Evolutionary conservation across 2,888 invertebrate species (phyloP).

Genomic region (Melanargia galathea): DNA sequence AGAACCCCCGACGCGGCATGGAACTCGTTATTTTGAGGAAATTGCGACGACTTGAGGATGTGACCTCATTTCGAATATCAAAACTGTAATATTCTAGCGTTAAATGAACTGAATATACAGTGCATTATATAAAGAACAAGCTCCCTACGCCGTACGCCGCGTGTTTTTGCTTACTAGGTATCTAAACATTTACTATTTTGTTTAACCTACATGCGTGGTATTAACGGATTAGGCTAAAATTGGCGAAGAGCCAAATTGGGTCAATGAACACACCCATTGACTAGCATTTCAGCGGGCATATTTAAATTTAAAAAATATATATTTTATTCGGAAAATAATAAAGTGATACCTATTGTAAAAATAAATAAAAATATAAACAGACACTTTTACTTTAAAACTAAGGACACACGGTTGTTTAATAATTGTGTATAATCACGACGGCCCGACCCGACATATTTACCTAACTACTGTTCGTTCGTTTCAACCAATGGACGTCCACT

Average conservation of each 20-base stretch:
- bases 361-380: too few relatives aligned
- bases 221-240: not conserved
- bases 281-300: not conserved
- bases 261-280: not conserved
- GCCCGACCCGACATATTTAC: too few relatives aligned
- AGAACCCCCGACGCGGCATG: slow-evolving; percentile 2
- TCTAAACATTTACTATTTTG: not conserved
- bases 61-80: slow-evolving; percentile 34
- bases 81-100: slow-evolving; percentile 30
- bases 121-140: not conserved
- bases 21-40: slow-evolving; percentile 60
- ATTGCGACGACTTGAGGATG: slow-evolving; percentile 49
- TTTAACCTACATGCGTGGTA: not conserved
- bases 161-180: slow-evolving; percentile 1
- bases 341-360: too few relatives aligned
- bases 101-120: slow-evolving; percentile 20
- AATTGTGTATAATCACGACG: too few relatives aligned
- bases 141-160: not conserved
- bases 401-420: too few relatives aligned
- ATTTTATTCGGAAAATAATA: too few relatives aligned
- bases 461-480: too few relatives aligned
- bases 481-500: too few relatives aligned
- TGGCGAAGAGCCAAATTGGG: not conserved
- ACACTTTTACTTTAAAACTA: too few relatives aligned
- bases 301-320: not conserved